Evolutionary conservation across 2,797 vertebrate species (phyloP).

Genomic region (Strix occidentalis): DNA sequence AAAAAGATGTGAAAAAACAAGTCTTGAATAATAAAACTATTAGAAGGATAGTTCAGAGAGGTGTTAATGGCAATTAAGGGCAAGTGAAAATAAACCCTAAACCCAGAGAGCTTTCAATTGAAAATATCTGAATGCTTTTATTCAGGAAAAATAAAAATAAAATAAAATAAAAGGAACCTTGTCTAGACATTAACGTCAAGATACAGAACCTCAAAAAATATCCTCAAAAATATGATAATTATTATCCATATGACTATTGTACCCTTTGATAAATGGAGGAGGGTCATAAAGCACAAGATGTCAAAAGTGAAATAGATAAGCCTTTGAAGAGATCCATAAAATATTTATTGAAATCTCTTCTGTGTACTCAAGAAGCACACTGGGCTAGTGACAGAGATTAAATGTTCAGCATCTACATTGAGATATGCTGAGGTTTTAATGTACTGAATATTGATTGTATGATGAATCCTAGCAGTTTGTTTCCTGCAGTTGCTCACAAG

Average conservation of each 20-base stretch:
- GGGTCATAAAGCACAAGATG: constrained; percentile 28
- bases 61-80: background rate
- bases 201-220: background rate
- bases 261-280: constrained; percentile 28
- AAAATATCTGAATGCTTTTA: background rate
- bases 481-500: constrained; percentile 56
- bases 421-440: constrained; percentile 68
- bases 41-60: background rate
- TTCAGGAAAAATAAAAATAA: background rate
- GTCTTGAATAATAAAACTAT: constrained; percentile 22
- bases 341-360: constrained; percentile 71
- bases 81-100: background rate
- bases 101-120: background rate
- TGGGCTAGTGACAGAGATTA: constrained; percentile 70
- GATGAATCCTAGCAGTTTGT: constrained; percentile 55
- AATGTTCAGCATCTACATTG: constrained; percentile 50
- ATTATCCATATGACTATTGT: background rate
- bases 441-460: constrained; percentile 60
- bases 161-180: background rate
- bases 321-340: constrained; percentile 66
- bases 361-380: constrained; percentile 17
- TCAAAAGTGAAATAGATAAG: constrained; percentile 54
- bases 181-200: background rate
- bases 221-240: background rate
- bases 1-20: constrained; percentile 30